Percentiles rank a stretch among this genome's conserved stretches.
These are phyloP conservation scores for Spodoptera frugiperda DNA, from an alignment of 1,140 invertebrate genomes.

Conservation along the genomic window DNA sequence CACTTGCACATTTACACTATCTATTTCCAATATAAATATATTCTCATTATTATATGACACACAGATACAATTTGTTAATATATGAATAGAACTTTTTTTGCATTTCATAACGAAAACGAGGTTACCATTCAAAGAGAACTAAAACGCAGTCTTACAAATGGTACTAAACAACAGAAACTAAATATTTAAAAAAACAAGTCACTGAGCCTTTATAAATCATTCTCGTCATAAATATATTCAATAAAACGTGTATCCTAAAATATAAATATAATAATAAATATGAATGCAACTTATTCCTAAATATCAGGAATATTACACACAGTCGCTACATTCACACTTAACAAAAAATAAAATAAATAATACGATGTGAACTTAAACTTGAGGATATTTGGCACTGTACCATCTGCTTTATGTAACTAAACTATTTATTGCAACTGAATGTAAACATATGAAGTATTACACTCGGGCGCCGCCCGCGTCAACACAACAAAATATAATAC, in stretches of 20 bases:
- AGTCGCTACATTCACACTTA: slow-evolving; percentile 85
- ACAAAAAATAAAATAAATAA: slow-evolving; percentile 77
- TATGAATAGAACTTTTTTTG: slow-evolving; percentile 44
- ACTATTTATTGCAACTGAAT: slow-evolving; percentile 71
- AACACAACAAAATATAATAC: slow-evolving; percentile 80
- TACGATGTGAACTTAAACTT: slow-evolving; percentile 80
- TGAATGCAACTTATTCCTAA: slow-evolving; percentile 86
- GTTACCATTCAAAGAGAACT: slow-evolving; percentile 66
- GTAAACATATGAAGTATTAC: slow-evolving; percentile 55
- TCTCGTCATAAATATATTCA: slow-evolving; percentile 75
- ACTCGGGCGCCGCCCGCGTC: slow-evolving; percentile 53
- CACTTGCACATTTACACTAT: slow-evolving; percentile 18
- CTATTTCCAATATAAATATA: slow-evolving; percentile 14
- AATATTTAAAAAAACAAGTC: slow-evolving; percentile 72
- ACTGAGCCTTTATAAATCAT: slow-evolving; percentile 82
- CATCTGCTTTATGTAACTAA: slow-evolving; percentile 74
- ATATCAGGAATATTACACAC: slow-evolving; percentile 86
- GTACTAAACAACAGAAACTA: slow-evolving; percentile 63
- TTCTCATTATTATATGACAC: no score
- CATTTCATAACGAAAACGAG: slow-evolving; percentile 49
- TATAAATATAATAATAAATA: slow-evolving; percentile 86
- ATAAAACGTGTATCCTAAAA: slow-evolving; percentile 79
- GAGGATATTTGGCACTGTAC: slow-evolving; percentile 85
- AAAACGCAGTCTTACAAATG: slow-evolving; percentile 68
- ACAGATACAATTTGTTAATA: slow-evolving; percentile 24